Evolutionary conservation across 2,888 invertebrate species (phyloP), one percentile per base, ranked within the genome.

Genomic region (Drosophila leonis): DNA sequence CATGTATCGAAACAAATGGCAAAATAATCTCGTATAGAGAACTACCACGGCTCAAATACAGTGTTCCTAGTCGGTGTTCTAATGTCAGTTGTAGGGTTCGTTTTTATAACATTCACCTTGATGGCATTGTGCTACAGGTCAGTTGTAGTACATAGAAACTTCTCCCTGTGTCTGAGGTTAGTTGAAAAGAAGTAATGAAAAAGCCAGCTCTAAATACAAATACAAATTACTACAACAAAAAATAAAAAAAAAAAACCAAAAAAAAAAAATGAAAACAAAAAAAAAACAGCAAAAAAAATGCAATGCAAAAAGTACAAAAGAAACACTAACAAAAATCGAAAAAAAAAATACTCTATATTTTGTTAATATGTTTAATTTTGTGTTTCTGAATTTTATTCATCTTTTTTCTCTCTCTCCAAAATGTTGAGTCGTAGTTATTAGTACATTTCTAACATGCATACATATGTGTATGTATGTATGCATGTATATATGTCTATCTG

Each of bases 71-170:
- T 98, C 95, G 97, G 96, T 95, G 97, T 97, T 95, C 97, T 98
- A 95, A 98, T 98, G 96, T 98, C 98, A 95, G 98, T 98, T 96
- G 98, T 98, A 96, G 98, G 98, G 96, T 98, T 98, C 96, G 98
- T 98, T 95, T 98, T 98, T 96, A 96, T 98, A 95, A 96, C 98
- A 95, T 98, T 98, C 96, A 98, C 98, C 95, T 96, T 98, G 95
- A 97, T 98, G 97, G 98, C 98, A 95, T 97, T 98, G 95, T 98
- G 98, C 97, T 98, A 98, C 97, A 97, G 98, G 97, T 98, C 97
- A 97, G 97, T 97, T 96, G 97, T 97, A 97, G 97, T 98, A 96
- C 97, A 98, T 97, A 97, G 97, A 97, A 97, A 97, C 97, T 97
- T 97, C 97, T 97, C 97, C 96, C 97, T 97, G 96, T 97, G 97